A percentile compares a stretch with the other conserved stretches of the same genome.
Evolutionary conservation across 92 coral and sea anemone species (phyloP).

Genomic region (Zoanthus solanderi): DNA sequence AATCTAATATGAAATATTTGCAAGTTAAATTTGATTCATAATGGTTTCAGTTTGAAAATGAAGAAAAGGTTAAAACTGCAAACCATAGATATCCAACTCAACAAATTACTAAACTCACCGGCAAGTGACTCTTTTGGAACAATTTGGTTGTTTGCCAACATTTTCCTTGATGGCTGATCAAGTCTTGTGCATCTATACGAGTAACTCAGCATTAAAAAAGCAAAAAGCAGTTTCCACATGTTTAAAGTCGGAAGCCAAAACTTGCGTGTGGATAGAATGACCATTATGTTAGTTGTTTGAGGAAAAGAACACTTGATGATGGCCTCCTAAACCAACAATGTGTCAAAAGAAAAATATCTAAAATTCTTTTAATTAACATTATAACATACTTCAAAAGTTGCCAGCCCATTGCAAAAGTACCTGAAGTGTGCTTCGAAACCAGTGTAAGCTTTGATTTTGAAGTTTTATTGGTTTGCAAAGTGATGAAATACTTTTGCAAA

Average conservation of each 20-base stretch:
- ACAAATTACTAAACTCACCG: neutral
- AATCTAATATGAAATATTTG: neutral
- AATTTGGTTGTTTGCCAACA: neutral
- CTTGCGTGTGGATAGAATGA: neutral
- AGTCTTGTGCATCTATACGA: neutral
- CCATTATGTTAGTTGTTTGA: neutral
- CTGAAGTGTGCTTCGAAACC: too few species aligned
- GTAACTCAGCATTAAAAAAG: neutral
- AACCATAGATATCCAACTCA: too few species aligned
- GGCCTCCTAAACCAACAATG: too few species aligned
- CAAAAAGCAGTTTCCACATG: conserved; percentile 4
- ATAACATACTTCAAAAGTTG: too few species aligned
- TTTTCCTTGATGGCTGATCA: neutral
- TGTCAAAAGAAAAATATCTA: too few species aligned
- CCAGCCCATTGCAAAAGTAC: too few species aligned
- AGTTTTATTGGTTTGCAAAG: too few species aligned
- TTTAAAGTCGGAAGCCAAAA: neutral
- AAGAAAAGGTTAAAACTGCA: too few species aligned
- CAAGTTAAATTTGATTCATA: neutral
- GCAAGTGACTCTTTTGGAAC: neutral
- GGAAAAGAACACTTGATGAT: neutral
- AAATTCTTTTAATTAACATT: too few species aligned
- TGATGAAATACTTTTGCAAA: too few species aligned
- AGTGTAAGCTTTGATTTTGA: too few species aligned
- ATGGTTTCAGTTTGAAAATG: neutral